Percentiles rank a stretch among this genome's conserved stretches.
These are phyloP conservation scores for Nephrotoma appendiculata DNA, from an alignment of 2,888 invertebrate species.

Conservation along the genomic window DNA sequence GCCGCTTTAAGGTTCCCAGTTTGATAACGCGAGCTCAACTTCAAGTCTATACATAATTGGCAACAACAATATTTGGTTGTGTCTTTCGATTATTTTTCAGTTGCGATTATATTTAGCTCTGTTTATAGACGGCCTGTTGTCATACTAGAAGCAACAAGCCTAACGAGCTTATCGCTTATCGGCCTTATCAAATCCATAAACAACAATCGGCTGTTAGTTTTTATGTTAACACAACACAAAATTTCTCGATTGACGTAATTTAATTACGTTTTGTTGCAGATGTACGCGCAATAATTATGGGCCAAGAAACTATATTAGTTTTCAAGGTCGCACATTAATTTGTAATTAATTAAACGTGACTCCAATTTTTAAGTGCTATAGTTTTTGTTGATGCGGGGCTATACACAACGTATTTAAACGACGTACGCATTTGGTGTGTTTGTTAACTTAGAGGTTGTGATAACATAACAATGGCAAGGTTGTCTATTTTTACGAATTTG, in stretches of 20 bases:
- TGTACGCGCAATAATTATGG: background rate
- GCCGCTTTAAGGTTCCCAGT: background rate
- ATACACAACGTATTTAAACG: background rate
- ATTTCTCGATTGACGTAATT: background rate
- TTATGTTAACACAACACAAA: background rate
- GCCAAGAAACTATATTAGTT: background rate
- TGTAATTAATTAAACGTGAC: background rate
- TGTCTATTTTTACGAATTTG: background rate
- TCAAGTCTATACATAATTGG: background rate
- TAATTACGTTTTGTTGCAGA: background rate
- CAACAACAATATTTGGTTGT: background rate
- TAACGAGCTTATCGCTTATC: background rate
- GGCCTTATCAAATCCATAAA: too few species aligned
- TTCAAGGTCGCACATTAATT: background rate
- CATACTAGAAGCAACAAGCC: background rate
- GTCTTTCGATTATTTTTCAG: background rate
- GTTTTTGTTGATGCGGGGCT: background rate
- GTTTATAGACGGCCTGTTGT: background rate
- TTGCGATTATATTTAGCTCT: background rate
- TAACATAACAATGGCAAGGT: background rate
- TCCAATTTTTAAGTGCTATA: background rate
- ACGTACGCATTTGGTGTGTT: background rate
- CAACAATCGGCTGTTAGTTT: background rate
- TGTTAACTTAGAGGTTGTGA: background rate
- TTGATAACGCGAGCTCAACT: background rate